Conservation (phyloP, 2,113 vertebrate species). For the Puffinus mauretanicus region DNA sequence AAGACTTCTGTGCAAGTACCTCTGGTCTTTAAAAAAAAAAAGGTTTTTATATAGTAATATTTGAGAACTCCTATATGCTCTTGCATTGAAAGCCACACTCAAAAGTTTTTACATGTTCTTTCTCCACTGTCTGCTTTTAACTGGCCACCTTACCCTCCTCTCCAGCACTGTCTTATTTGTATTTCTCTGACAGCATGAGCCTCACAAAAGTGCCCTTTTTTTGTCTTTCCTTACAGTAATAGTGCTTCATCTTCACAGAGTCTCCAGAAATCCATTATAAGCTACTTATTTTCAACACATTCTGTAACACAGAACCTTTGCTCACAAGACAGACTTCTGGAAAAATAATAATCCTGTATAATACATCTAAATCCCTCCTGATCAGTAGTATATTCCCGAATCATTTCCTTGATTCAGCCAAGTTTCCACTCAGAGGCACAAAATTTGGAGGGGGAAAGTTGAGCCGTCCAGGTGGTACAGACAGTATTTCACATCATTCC, state of each 20-base stretch:
- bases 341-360: slow-evolving; percentile 69
- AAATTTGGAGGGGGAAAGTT: neutral
- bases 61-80: neutral
- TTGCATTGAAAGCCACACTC: neutral
- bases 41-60: neutral
- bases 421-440: slow-evolving; percentile 47
- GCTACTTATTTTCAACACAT: slow-evolving; percentile 68
- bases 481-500: slow-evolving; percentile 22
- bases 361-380: slow-evolving; percentile 60
- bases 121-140: neutral
- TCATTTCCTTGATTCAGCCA: slow-evolving; percentile 28
- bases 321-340: slow-evolving; percentile 56
- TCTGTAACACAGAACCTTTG: slow-evolving; percentile 8
- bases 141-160: neutral
- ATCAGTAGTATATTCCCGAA: slow-evolving; percentile 15
- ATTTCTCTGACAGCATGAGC: neutral
- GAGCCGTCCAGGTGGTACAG: slow-evolving; percentile 41
- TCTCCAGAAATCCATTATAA: slow-evolving; percentile 46
- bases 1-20: neutral
- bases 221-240: slow-evolving; percentile 25
- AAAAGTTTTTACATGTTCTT: neutral
- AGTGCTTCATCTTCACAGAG: slow-evolving; percentile 11
- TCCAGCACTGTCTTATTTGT: neutral
- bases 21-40: neutral
- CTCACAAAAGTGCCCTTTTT: neutral